Percentiles rank a stretch among this genome's conserved stretches.
These are phyloP conservation scores for Helarctos malayanus DNA, from an alignment of 2,797 vertebrate species.

Conservation along the genomic window DNA sequence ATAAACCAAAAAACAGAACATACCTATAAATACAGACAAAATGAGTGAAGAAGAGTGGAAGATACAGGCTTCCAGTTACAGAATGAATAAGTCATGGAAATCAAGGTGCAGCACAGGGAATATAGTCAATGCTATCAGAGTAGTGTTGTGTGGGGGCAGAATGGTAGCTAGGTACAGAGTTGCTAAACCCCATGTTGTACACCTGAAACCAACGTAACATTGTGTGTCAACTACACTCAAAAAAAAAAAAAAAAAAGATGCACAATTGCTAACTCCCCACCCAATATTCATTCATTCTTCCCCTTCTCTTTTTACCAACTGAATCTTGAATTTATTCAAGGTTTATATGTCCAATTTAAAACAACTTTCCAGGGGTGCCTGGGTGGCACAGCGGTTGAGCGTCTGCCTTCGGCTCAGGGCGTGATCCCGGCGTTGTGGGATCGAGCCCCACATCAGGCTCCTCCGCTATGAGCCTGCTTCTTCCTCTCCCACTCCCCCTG, in stretches of 20 bases:
- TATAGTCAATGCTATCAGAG: not conserved
- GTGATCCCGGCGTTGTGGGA: no score
- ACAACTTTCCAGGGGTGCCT: not conserved
- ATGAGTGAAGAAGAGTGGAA: not conserved
- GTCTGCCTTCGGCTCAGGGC: no score
- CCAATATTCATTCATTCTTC: not conserved
- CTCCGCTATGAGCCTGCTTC: no score
- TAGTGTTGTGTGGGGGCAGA: not conserved
- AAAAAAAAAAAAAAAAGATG: not conserved
- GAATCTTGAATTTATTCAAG: slow-evolving; percentile 19
- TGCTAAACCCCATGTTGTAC: not conserved
- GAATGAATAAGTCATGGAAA: not conserved
- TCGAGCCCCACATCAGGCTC: no score
- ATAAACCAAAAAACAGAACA: not conserved
- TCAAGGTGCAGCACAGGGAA: not conserved
- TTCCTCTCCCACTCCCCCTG: no score
- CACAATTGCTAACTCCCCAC: not conserved
- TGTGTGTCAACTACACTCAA: not conserved
- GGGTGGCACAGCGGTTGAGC: no score
- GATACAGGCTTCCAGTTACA: not conserved
- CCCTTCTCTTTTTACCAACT: not conserved
- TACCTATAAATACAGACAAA: not conserved
- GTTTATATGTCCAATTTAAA: not conserved
- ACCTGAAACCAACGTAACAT: not conserved
- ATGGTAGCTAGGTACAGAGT: not conserved